Conservation (phyloP, 2,113 vertebrate species). For the Eclectus roratus region DNA sequence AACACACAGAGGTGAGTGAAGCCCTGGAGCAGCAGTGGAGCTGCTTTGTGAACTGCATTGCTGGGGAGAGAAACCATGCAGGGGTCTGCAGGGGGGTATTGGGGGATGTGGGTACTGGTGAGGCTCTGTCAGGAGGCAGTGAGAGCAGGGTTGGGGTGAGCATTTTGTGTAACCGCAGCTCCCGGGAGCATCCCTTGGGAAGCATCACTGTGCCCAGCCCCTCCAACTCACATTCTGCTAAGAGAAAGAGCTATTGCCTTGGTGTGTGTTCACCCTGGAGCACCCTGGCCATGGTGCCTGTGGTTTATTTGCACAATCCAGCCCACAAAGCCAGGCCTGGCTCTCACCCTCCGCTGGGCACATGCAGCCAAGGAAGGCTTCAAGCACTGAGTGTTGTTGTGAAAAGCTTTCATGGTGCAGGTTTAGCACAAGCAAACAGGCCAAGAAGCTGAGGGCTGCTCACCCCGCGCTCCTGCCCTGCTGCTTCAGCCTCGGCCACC, state of each 20-base stretch:
- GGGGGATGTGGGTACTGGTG: neutral
- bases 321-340: neutral
- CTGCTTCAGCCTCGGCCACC: neutral
- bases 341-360: neutral
- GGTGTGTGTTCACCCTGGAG: fast-evolving
- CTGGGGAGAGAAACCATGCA: neutral
- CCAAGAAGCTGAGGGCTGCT: neutral
- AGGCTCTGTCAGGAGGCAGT: neutral
- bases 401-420: conserved; percentile 24
- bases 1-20: neutral
- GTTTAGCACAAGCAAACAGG: conserved; percentile 56
- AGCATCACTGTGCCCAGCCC: fast-evolving
- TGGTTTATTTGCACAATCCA: neutral
- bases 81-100: neutral
- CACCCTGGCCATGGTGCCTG: neutral
- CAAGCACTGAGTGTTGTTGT: conserved; percentile 49
- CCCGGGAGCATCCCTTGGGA: neutral
- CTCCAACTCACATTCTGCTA: neutral
- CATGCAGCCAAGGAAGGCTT: neutral
- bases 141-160: fast-evolving
- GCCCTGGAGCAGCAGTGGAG: too few species aligned
- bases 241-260: neutral
- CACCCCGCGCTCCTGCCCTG: neutral
- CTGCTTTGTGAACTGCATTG: fast-evolving
- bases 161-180: neutral